Evolutionary conservation across 2,797 vertebrate species (phyloP).

Genomic region (Amblyopsis hoosieri): DNA sequence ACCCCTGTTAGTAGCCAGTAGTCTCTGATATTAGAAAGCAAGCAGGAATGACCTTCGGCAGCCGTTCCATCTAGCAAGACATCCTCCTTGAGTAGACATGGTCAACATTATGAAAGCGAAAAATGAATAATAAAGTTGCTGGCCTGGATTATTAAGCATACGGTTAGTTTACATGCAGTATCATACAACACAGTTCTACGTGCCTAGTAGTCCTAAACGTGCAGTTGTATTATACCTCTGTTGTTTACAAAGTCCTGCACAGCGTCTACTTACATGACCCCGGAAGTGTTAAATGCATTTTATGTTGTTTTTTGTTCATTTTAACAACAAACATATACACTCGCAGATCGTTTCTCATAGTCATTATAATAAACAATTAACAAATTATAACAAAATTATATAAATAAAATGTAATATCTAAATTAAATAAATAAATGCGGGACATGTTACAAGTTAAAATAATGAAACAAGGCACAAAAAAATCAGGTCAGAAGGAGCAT

Average conservation of each 20-base stretch:
- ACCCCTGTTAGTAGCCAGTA: no score
- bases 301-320: no score
- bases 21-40: background rate
- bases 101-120: conserved; percentile 30
- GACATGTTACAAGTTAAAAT: no score
- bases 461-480: no score
- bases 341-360: no score
- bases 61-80: conserved; percentile 56
- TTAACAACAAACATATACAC: no score
- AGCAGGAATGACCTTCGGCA: conserved; percentile 64
- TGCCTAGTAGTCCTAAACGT: background rate
- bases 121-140: background rate
- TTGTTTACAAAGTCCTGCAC: conserved; percentile 19
- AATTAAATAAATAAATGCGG: no score
- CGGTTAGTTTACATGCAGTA: conserved; percentile 16
- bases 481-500: no score
- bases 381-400: no score
- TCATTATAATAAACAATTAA: no score
- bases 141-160: conserved; percentile 43
- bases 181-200: background rate
- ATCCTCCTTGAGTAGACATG: conserved; percentile 56
- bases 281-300: conserved; percentile 29
- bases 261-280: conserved; percentile 44
- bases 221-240: conserved; percentile 1
- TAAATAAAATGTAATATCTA: no score